Conservation (phyloP, 2,113 vertebrate species). For the Hippocampus zosterae region DNA sequence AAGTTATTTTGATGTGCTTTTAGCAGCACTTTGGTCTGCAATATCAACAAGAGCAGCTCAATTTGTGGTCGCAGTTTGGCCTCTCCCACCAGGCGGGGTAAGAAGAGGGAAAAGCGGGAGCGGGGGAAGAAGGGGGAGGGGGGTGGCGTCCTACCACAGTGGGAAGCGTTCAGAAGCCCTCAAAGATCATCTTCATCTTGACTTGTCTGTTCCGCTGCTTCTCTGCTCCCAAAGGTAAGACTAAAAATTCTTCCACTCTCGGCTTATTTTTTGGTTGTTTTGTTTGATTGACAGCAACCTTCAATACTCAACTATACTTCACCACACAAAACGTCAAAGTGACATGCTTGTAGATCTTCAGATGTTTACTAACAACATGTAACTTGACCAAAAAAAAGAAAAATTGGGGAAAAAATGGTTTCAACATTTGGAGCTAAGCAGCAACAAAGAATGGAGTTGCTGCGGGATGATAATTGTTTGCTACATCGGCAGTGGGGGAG, state of each 20-base stretch:
- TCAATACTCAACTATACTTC: neutral
- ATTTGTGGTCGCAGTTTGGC: neutral
- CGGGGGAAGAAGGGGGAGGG: neutral
- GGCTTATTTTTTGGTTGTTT: neutral
- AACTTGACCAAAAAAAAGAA: neutral
- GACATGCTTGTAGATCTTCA: too few species aligned
- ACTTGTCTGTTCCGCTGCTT: conserved; percentile 2
- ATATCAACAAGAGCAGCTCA: neutral
- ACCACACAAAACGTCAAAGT: neutral
- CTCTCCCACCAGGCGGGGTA: neutral
- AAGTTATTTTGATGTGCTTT: neutral
- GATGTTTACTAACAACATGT: neutral
- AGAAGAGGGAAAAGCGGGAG: neutral
- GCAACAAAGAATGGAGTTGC: neutral
- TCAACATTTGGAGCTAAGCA: too few species aligned
- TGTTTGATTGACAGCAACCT: neutral
- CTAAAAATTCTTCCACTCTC: neutral
- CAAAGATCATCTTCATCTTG: neutral
- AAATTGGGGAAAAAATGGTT: neutral
- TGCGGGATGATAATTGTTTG: neutral
- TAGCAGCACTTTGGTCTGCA: neutral
- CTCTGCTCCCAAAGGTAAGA: conserved; percentile 6
- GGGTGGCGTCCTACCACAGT: neutral
- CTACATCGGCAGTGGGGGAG: neutral
- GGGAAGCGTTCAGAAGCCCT: neutral